These are phyloP conservation scores for Oceanodroma tethys DNA, from an alignment of 2,113 vertebrate species.

Conservation along the genomic window DNA sequence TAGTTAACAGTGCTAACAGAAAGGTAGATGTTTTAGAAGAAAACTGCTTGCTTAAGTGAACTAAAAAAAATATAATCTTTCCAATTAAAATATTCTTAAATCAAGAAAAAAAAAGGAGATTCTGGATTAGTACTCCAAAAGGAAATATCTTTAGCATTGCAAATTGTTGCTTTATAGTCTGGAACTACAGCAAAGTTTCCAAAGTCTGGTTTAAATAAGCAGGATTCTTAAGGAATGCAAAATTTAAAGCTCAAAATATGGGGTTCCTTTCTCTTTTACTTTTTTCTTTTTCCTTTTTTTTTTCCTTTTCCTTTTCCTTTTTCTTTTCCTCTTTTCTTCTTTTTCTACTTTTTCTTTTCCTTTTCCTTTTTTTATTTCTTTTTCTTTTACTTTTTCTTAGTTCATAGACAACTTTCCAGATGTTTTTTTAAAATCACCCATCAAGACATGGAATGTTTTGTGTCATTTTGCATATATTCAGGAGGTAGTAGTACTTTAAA, in stretches of 20 bases:
- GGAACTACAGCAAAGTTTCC: background rate
- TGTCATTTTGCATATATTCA: background rate
- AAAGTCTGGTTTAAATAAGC: constrained; percentile 49
- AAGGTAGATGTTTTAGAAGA: constrained; percentile 17
- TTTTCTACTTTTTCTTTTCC: background rate
- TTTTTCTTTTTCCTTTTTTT: no score
- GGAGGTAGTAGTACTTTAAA: background rate
- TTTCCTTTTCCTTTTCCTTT: background rate
- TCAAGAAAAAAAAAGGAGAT: background rate
- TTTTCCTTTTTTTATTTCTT: rapidly evolving
- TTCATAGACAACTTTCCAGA: background rate
- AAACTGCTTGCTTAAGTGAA: constrained; percentile 8
- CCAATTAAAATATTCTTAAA: constrained; percentile 57
- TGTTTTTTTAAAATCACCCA: background rate
- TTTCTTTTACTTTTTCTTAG: background rate
- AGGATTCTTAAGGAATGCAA: background rate
- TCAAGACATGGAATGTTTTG: background rate
- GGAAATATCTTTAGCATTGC: constrained; percentile 46
- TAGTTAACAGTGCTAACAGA: constrained; percentile 37
- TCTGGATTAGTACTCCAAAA: constrained; percentile 16
- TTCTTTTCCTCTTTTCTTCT: background rate
- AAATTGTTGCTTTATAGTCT: constrained; percentile 27
- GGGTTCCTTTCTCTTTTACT: background rate
- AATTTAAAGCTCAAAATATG: background rate
- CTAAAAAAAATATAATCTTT: background rate